A percentile compares a stretch with the other conserved stretches of the same genome.
Conservation (phyloP, 2,888 invertebrate species). For the Rotaria socialis region DNA sequence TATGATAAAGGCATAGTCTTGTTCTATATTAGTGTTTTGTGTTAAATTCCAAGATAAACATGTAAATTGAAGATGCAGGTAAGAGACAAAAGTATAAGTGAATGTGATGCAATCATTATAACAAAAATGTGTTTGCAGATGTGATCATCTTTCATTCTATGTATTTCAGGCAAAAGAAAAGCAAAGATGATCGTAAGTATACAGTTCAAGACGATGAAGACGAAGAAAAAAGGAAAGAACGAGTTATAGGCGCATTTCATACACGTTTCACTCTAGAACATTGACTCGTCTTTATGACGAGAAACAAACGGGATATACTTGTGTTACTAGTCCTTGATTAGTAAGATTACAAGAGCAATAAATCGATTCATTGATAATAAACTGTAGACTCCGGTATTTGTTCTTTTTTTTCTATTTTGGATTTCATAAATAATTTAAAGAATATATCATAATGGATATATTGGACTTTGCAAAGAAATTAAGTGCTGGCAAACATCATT, state of each 20-base stretch:
- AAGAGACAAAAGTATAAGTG: conserved; percentile 6
- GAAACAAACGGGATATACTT: not conserved
- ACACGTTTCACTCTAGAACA: not conserved
- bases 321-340: not conserved
- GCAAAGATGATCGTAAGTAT: not conserved
- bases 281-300: not conserved
- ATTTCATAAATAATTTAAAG: not conserved
- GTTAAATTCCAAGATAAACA: not conserved
- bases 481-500: conserved; percentile 30
- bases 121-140: not conserved
- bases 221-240: no score
- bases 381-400: no score
- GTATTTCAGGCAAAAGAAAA: not conserved
- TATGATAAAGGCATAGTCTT: not conserved
- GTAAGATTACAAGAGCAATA: no score
- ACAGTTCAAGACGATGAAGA: not conserved
- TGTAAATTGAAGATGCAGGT: not conserved
- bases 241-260: no score
- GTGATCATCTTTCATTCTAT: not conserved
- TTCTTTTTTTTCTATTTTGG: not conserved
- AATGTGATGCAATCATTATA: not conserved
- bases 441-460: not conserved
- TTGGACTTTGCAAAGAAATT: not conserved
- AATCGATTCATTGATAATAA: no score
- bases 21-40: not conserved